A percentile compares a stretch with the other conserved stretches of the same genome.
Conservation (phyloP, 2,113 vertebrate genomes). For the Empidonax traillii region DNA sequence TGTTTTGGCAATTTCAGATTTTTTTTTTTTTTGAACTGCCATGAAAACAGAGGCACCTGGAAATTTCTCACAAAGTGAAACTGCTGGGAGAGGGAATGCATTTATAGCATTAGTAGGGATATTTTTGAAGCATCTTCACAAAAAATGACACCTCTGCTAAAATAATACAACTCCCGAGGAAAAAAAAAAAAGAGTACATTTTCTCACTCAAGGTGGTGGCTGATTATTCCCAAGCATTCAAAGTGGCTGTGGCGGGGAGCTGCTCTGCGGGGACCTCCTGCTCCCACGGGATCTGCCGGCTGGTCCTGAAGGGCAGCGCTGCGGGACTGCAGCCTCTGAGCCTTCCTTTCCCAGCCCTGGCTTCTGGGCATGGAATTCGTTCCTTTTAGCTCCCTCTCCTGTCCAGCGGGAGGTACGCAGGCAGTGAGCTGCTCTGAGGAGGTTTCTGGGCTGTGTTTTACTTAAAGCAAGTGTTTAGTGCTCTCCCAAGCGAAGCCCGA, state of each 20-base stretch:
- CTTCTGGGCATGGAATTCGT: background rate
- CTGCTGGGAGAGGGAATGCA: background rate
- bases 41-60: background rate
- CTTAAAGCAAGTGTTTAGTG: background rate
- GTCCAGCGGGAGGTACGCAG: background rate
- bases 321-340: background rate
- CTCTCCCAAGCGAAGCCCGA: background rate
- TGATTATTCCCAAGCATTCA: background rate
- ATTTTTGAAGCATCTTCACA: background rate
- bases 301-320: background rate
- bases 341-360: background rate
- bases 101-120: background rate
- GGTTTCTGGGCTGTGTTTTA: background rate
- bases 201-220: background rate
- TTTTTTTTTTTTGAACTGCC: background rate
- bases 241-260: background rate
- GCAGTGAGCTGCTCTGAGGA: background rate
- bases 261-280: background rate
- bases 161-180: background rate
- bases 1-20: background rate
- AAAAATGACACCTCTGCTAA: background rate
- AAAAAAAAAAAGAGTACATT: background rate
- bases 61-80: background rate
- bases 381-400: slow-evolving; percentile 29
- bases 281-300: background rate